These are phyloP conservation scores for Drosophila mimica DNA, from an alignment of 2,888 invertebrate genomes.

Conservation along the genomic window DNA sequence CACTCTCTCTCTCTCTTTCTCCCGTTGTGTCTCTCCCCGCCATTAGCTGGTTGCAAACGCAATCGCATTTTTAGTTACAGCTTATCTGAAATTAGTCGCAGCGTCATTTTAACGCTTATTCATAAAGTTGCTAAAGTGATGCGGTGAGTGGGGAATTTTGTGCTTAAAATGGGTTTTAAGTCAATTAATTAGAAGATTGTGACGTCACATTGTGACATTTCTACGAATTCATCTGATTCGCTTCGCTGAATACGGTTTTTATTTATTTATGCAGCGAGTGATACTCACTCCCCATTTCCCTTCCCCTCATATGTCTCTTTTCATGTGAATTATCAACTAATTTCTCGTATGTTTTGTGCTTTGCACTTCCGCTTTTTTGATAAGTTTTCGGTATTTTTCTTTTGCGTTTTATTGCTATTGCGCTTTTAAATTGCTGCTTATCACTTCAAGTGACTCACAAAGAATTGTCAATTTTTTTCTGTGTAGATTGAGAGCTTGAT, in stretches of 20 bases:
- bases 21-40: not conserved
- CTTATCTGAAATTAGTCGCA: slow-evolving; percentile 53
- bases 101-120: slow-evolving; percentile 55
- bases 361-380: slow-evolving; percentile 55
- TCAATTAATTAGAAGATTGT: slow-evolving; percentile 41
- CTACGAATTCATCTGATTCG: slow-evolving; percentile 48
- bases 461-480: not conserved
- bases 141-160: slow-evolving; percentile 15
- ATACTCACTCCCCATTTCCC: not conserved
- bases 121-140: slow-evolving; percentile 27
- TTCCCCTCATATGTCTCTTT: not conserved
- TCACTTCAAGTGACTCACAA: slow-evolving; percentile 47
- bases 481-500: slow-evolving; percentile 2
- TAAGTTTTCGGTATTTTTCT: slow-evolving; percentile 17
- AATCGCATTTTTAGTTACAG: slow-evolving; percentile 47
- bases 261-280: slow-evolving; percentile 54
- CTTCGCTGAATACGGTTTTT: slow-evolving; percentile 49
- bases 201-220: slow-evolving; percentile 50
- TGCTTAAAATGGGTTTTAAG: slow-evolving; percentile 25
- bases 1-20: slow-evolving; percentile 2
- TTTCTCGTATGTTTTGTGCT: slow-evolving; percentile 41
- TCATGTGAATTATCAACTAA: slow-evolving; percentile 49
- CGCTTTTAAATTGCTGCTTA: slow-evolving; percentile 40
- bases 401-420: slow-evolving; percentile 37
- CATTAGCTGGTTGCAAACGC: slow-evolving; percentile 9